Percentiles rank a stretch among this genome's conserved stretches.
Conservation (phyloP, 2,888 invertebrate species). For the Incurvaria masculella region DNA sequence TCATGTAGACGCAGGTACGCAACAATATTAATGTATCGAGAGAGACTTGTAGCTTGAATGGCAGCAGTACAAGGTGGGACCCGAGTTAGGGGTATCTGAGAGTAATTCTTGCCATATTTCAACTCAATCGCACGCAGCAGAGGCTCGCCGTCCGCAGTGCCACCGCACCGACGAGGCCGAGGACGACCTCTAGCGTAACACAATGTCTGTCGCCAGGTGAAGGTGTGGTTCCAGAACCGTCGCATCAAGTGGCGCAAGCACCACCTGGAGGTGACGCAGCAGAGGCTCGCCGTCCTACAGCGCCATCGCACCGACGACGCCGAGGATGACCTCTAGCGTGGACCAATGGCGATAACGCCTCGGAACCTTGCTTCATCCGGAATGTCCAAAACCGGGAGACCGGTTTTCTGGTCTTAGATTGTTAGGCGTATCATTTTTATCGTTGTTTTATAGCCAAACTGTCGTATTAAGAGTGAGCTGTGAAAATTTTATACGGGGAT, state of each 20-base stretch:
- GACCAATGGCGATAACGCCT: not conserved
- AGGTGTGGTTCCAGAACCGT: slow-evolving; percentile 91
- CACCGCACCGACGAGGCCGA: not conserved
- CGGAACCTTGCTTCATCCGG: not conserved
- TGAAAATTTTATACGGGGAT: no score
- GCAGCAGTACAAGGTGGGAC: not conserved
- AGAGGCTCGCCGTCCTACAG: slow-evolving; percentile 64
- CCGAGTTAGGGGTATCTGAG: no score
- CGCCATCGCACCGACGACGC: slow-evolving; percentile 38
- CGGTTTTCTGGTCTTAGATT: no score
- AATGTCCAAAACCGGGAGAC: not conserved
- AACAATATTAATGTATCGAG: slow-evolving; percentile 12
- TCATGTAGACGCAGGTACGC: slow-evolving; percentile 18
- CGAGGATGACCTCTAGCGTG: slow-evolving; percentile 38
- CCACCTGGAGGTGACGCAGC: slow-evolving; percentile 88
- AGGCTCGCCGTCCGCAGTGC: no score
- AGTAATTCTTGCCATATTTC: no score
- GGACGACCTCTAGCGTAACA: not conserved
- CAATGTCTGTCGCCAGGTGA: slow-evolving; percentile 57
- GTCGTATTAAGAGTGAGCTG: no score
- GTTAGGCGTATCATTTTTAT: no score
- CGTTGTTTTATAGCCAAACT: no score
- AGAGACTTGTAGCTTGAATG: not conserved
- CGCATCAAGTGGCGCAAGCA: slow-evolving; percentile 96
- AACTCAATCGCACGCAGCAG: no score